Base-by-base conservation (phyloP, 1,140 invertebrate genomes). In the Chymomyza costata region DNA sequence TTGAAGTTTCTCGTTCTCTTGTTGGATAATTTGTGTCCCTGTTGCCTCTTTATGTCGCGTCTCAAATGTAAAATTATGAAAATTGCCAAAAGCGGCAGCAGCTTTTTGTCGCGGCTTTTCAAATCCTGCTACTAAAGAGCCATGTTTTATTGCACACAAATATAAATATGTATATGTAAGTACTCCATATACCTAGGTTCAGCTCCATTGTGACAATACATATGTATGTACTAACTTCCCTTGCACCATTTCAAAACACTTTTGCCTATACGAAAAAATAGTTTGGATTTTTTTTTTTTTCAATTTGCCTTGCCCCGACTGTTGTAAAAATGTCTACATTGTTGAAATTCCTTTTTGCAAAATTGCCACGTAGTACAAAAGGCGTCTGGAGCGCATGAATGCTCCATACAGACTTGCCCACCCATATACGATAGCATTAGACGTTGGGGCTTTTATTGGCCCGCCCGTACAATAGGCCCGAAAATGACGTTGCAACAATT, bases 401-500 rank as follows among this genome's bases (percentile, higher is more conserved):
- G n/a, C n/a, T n/a, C n/a, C 40, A 78, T 46, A 66, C 66, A 54
- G 21, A 41, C 21, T 5, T 8, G 8, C 21, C 51, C 40, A 57
- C 47, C 70, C 69, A 70, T 76, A 76, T 74, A 76, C 78, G n/a
- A 78, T 71, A 69, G 53, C 53, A 8, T 8, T 8, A 25, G 21
- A 25, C 21, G 21, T 25, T 25, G 21, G 3, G 21, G 3, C 21
- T 25, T 25, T 8, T 25, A 25, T 25, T 25, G 21, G 21, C 21
- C 8, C 21, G 3, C 21, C 21, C n/a, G 53, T 39, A 76, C 73
- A 76, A 76, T 76, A 76, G 71, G 71, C 71, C 71, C 71, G 48
- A 78, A 76, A 76, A 76, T 76, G 71, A 76, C 71, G 66, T 76
- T 76, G 71, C 71, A 76, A 78, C 71, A 78, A 76, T 76, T 76